A percentile compares a stretch with the other conserved stretches of the same genome.
These are phyloP conservation scores for Corythucha ciliata DNA, from an alignment of 2,888 invertebrate species.

Conservation along the genomic window DNA sequence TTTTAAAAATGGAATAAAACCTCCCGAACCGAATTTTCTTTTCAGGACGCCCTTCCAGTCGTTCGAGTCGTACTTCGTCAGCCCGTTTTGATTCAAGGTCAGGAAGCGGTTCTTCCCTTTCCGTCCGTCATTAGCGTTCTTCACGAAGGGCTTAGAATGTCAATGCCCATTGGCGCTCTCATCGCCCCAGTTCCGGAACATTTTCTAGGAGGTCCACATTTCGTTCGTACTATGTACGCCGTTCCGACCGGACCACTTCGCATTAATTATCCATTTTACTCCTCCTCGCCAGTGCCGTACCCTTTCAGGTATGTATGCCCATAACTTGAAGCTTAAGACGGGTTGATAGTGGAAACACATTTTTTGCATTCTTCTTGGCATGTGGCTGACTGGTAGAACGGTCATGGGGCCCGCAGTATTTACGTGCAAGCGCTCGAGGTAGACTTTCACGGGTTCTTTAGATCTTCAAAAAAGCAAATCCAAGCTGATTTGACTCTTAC, in stretches of 20 bases:
- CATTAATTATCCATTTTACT: conserved; percentile 31
- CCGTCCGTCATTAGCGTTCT: conserved; percentile 42
- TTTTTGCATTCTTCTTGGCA: too few species aligned
- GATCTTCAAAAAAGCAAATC: too few species aligned
- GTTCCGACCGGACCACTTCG: conserved; percentile 41
- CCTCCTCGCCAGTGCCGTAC: conserved; percentile 29
- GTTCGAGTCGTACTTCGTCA: conserved; percentile 42
- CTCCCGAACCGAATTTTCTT: too few species aligned
- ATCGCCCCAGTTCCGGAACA: conserved; percentile 41
- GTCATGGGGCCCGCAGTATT: too few species aligned
- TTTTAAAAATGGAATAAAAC: neutral
- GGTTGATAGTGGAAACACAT: too few species aligned
- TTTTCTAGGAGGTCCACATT: conserved; percentile 39
- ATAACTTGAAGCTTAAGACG: too few species aligned
- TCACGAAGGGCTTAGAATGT: conserved; percentile 41
- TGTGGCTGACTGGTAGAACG: too few species aligned
- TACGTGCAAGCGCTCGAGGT: too few species aligned
- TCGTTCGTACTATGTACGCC: conserved; percentile 43
- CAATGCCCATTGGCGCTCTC: conserved; percentile 43
- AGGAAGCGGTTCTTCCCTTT: conserved; percentile 42
- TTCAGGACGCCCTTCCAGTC: conserved; percentile 43
- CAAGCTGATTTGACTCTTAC: too few species aligned
- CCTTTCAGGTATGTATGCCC: conserved; percentile 33
- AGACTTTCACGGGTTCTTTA: too few species aligned
- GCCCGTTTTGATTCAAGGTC: conserved; percentile 41